Percentiles rank a stretch among this genome's conserved stretches.
phyloP scores from a whole-genome alignment of 2,888 invertebrate genomes.

The Dione juno region DNA sequence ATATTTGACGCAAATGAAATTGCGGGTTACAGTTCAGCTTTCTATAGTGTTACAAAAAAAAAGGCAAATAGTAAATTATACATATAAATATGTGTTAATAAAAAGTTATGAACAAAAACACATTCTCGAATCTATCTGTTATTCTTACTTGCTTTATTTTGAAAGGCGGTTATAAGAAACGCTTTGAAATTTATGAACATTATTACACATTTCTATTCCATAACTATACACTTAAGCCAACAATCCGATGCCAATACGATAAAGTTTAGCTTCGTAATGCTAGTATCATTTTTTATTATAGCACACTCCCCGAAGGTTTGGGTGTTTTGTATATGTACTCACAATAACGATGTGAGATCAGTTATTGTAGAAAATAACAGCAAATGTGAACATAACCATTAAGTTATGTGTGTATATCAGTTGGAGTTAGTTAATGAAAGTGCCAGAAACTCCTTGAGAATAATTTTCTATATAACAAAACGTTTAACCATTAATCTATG shows the following conservation, averaged over 20 bases:
- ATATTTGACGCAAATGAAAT: no score
- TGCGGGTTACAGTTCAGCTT: no score
- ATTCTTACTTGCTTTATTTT: background rate
- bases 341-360: slow-evolving; percentile 26
- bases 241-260: slow-evolving; percentile 22
- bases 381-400: background rate
- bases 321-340: slow-evolving; percentile 17
- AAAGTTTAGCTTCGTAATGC: slow-evolving; percentile 26
- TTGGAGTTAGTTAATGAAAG: slow-evolving; percentile 7
- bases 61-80: no score
- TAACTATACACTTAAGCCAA: slow-evolving; percentile 11
- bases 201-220: slow-evolving; percentile 15
- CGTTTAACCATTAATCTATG: background rate
- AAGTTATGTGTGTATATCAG: slow-evolving; percentile 9
- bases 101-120: background rate
- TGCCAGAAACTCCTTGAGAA: background rate
- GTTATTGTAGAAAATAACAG: slow-evolving; percentile 14
- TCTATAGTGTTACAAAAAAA: no score
- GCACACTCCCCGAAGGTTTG: background rate
- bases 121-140: background rate
- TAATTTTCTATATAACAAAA: background rate
- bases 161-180: background rate
- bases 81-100: background rate
- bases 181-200: slow-evolving; percentile 10
- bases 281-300: slow-evolving; percentile 24